Evolutionary conservation across 2,797 vertebrate genomes (phyloP).

Genomic region (Acipenser transmontanus): DNA sequence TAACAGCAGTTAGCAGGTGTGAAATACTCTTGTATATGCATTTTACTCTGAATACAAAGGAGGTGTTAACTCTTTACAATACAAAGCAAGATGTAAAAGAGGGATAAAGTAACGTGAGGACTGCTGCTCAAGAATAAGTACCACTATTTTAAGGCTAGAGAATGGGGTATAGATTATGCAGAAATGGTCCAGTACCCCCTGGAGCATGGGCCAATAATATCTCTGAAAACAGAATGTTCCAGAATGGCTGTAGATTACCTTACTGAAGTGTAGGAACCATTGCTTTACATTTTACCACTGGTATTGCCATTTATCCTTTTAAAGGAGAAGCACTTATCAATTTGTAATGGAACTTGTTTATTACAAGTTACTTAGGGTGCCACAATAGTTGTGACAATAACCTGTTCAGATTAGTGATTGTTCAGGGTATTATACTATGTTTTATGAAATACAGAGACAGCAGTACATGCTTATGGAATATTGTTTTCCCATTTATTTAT

Average conservation of each 20-base stretch:
- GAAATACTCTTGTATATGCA: constrained; percentile 12
- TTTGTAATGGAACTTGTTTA: no score
- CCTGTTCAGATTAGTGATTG: no score
- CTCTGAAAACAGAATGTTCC: constrained; percentile 30
- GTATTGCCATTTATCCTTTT: no score
- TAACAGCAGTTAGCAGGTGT: neutral
- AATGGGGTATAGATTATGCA: constrained; percentile 52
- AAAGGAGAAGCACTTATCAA: no score
- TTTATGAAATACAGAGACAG: no score
- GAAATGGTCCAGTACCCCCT: constrained; percentile 38
- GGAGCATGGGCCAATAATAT: constrained; percentile 32
- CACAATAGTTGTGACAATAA: no score
- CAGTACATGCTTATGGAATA: no score
- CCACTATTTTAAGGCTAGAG: constrained; percentile 53
- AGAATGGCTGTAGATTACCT: constrained; percentile 34
- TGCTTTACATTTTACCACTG: no score
- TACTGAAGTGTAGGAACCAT: no score
- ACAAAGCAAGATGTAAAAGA: constrained; percentile 40
- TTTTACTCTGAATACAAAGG: constrained; percentile 46
- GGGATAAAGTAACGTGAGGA: constrained; percentile 41
- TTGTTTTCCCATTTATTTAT: no score
- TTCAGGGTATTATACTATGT: no score
- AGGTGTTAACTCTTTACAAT: constrained; percentile 51
- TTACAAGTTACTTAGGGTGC: no score
- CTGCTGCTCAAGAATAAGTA: constrained; percentile 40